Conservation (phyloP, 2,888 invertebrate species). For the Zelleria hepariella region DNA sequence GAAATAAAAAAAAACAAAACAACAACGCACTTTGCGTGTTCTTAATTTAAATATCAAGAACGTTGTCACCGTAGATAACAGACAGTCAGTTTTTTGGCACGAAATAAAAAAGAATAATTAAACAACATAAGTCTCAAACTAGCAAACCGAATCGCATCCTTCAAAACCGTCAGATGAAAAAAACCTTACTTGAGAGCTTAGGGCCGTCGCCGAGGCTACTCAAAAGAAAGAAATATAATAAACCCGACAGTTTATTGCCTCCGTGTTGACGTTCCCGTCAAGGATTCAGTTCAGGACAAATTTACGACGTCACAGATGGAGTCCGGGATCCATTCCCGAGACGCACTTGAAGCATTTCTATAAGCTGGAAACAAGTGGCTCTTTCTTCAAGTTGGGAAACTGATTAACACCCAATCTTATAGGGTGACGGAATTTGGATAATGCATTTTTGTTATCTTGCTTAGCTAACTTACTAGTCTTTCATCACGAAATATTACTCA, state of each 20-base stretch:
- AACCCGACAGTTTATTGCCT: slow-evolving; percentile 58
- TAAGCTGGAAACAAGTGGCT: not conserved
- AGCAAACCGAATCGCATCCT: slow-evolving; percentile 19
- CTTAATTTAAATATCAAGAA: not conserved
- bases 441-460: not conserved
- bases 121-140: not conserved
- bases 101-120: not conserved
- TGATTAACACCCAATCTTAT: not conserved
- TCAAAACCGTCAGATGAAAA: slow-evolving; percentile 27
- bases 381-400: not conserved
- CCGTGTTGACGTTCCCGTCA: slow-evolving; percentile 35
- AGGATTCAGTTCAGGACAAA: slow-evolving; percentile 39
- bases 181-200: slow-evolving; percentile 22
- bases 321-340: not conserved
- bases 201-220: too few species aligned
- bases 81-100: too few species aligned
- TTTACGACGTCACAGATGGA: slow-evolving; percentile 30
- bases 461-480: not conserved
- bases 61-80: not conserved
- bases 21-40: too few species aligned
- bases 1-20: too few species aligned
- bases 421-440: not conserved
- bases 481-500: not conserved
- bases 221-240: slow-evolving; percentile 41
- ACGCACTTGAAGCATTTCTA: not conserved